Conservation (phyloP, 2,113 vertebrate species). For the Ranitomeya variabilis region DNA sequence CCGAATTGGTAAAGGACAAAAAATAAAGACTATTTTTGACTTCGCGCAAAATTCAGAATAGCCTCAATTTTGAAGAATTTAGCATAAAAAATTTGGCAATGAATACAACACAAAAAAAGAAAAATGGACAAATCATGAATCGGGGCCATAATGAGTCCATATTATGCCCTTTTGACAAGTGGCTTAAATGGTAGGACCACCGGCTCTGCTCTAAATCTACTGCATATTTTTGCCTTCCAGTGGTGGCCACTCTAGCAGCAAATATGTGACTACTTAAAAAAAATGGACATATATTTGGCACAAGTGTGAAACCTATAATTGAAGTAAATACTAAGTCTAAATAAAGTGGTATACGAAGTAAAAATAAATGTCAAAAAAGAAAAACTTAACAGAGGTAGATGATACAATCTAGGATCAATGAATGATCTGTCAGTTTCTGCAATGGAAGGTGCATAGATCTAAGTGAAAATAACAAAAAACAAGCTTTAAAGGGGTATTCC, state of each 20-base stretch:
- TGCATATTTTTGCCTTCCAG: not conserved
- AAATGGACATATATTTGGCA: slow-evolving; percentile 7
- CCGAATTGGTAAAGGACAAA: too few relatives aligned
- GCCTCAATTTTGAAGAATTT: too few relatives aligned
- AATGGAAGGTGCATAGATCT: slow-evolving; percentile 14
- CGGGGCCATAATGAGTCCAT: not conserved
- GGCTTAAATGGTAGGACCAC: not conserved
- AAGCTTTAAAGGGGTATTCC: not conserved
- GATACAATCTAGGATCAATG: not conserved
- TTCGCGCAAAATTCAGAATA: too few relatives aligned
- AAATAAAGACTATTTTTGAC: too few relatives aligned
- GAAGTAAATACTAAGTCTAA: not conserved
- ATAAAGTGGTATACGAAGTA: not conserved
- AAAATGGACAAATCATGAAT: too few relatives aligned
- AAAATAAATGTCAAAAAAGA: not conserved
- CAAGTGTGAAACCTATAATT: not conserved
- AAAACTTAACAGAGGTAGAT: slow-evolving; percentile 20
- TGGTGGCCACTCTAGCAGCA: slow-evolving; percentile 3
- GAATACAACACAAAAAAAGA: too few relatives aligned
- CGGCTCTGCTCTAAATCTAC: not conserved
- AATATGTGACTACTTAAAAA: not conserved
- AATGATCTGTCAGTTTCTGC: slow-evolving; percentile 9
- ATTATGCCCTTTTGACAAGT: not conserved
- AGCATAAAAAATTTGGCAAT: too few relatives aligned
- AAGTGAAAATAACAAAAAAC: not conserved